phyloP scores from a whole-genome alignment of 1,140 invertebrate species.

The Neelides sp. region DNA sequence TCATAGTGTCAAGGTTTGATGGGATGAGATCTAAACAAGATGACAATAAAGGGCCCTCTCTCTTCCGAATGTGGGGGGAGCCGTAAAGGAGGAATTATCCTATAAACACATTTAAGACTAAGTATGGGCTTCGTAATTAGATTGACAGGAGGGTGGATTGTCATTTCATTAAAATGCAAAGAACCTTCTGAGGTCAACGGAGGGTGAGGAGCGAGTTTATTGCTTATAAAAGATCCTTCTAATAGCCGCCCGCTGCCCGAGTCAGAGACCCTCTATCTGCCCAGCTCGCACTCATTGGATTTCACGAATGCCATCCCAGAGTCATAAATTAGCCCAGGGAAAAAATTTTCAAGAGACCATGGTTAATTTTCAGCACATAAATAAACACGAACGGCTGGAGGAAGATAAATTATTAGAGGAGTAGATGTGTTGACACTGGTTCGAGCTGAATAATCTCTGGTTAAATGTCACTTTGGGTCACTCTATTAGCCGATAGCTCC shows the following conservation, averaged over 20 bases:
- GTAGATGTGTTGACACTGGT: slow-evolving; percentile 25
- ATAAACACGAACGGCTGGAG: slow-evolving; percentile 21
- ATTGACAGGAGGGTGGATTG: slow-evolving; percentile 21
- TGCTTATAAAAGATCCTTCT: background rate
- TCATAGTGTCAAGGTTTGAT: no score
- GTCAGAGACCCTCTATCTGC: background rate
- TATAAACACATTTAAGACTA: no score
- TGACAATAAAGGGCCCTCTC: no score
- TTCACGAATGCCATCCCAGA: slow-evolving; percentile 5
- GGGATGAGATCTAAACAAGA: no score
- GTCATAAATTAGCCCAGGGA: slow-evolving; percentile 18
- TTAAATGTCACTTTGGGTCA: slow-evolving; percentile 26
- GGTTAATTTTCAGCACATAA: slow-evolving; percentile 27
- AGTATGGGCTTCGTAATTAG: no score
- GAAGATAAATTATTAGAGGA: slow-evolving; percentile 26
- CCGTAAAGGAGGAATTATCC: no score
- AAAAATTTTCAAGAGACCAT: slow-evolving; percentile 23
- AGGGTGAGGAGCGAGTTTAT: background rate
- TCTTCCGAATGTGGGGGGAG: no score
- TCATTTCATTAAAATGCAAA: slow-evolving; percentile 10
- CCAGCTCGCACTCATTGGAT: no score
- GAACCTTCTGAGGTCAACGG: slow-evolving; percentile 21
- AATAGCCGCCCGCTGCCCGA: background rate
- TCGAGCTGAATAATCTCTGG: slow-evolving; percentile 20
- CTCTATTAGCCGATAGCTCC: slow-evolving; percentile 24